Percentiles rank a stretch among this genome's conserved stretches.
These are phyloP conservation scores for Caenorhabditis auriculariae DNA, from an alignment of 2,888 invertebrate species.

Conservation along the genomic window DNA sequence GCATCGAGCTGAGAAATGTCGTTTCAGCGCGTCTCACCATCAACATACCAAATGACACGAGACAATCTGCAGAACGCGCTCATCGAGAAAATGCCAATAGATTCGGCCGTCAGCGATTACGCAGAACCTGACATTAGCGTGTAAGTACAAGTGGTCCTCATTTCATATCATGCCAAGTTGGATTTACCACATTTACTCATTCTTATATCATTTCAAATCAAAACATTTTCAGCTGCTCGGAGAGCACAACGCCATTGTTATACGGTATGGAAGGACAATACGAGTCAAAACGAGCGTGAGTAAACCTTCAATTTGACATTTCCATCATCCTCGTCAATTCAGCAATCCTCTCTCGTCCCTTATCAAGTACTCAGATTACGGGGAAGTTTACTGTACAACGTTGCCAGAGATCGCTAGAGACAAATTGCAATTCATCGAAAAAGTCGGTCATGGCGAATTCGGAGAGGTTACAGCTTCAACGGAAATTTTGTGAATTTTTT, in stretches of 20 bases:
- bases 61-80: slow-evolving; percentile 47
- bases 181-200: slow-evolving; percentile 8
- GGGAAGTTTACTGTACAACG: slow-evolving; percentile 41
- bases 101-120: slow-evolving; percentile 45
- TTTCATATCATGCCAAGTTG: background rate
- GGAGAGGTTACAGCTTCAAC: slow-evolving; percentile 27
- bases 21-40: slow-evolving; percentile 39
- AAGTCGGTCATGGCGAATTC: slow-evolving; percentile 65
- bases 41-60: slow-evolving; percentile 46
- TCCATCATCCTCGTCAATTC: slow-evolving; percentile 2
- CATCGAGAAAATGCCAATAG: slow-evolving; percentile 42
- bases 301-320: background rate
- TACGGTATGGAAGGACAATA: slow-evolving; percentile 28
- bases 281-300: too few species aligned
- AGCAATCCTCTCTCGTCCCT: slow-evolving; percentile 42
- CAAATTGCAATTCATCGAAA: slow-evolving; percentile 78
- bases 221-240: slow-evolving; percentile 27
- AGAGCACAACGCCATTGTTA: slow-evolving; percentile 27
- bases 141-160: slow-evolving; percentile 9
- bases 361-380: slow-evolving; percentile 45
- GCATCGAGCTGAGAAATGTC: background rate
- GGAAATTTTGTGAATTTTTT: slow-evolving; percentile 2
- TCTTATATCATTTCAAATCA: slow-evolving; percentile 6
- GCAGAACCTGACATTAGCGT: slow-evolving; percentile 53
- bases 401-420: slow-evolving; percentile 42